phyloP scores from a whole-genome alignment of 2,888 invertebrate species.

The Pseudanteris insignis region DNA sequence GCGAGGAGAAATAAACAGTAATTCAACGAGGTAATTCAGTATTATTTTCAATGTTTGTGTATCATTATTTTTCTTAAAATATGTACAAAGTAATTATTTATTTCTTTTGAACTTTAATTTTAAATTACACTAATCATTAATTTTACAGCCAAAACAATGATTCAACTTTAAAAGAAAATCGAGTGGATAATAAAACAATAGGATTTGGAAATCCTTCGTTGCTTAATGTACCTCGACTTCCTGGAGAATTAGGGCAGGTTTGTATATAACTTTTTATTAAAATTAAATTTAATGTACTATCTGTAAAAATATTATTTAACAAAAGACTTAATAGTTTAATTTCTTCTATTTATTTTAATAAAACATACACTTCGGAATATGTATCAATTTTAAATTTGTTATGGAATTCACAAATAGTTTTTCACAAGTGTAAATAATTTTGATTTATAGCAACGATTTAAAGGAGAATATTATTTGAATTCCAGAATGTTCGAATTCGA shows the following conservation, averaged over 20 bases:
- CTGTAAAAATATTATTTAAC: too few species aligned
- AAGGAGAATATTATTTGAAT: too few species aligned
- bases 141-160: slow-evolving; percentile 53
- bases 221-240: slow-evolving; percentile 74
- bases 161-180: slow-evolving; percentile 50
- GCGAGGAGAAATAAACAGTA: slow-evolving; percentile 64
- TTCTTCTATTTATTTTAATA: not conserved
- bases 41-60: slow-evolving; percentile 11
- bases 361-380: too few species aligned
- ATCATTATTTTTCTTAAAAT: too few species aligned
- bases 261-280: too few species aligned
- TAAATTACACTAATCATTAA: too few species aligned
- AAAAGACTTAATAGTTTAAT: not conserved
- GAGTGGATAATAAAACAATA: slow-evolving; percentile 54
- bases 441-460: too few species aligned
- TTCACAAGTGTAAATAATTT: not conserved
- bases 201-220: slow-evolving; percentile 64
- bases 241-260: slow-evolving; percentile 76
- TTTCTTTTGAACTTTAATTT: too few species aligned
- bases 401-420: too few species aligned
- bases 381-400: too few species aligned
- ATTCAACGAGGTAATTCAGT: slow-evolving; percentile 54
- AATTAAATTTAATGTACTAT: too few species aligned
- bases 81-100: too few species aligned
- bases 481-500: slow-evolving; percentile 72